Conservation (phyloP, 2,888 invertebrate genomes). For the Eupithecia pulchellata region DNA sequence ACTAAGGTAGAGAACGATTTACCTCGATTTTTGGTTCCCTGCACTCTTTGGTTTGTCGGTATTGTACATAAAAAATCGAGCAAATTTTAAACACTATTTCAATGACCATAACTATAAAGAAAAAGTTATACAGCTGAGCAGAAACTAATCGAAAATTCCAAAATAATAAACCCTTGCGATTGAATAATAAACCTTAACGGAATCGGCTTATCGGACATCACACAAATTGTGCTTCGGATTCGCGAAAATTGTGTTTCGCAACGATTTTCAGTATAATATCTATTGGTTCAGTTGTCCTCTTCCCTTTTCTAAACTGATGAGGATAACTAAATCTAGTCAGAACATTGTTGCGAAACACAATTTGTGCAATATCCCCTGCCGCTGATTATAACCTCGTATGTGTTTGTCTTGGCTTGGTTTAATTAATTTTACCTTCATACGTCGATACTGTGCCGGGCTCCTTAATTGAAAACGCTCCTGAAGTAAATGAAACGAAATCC, state of each 20-base stretch:
- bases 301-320: not conserved
- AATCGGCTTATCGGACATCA: not conserved
- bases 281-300: not conserved
- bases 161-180: no score
- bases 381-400: constrained; percentile 59
- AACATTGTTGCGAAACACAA: constrained; percentile 4
- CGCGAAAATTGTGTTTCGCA: no score
- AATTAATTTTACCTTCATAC: constrained; percentile 86
- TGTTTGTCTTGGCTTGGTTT: constrained; percentile 84
- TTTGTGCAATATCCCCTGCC: constrained; percentile 9
- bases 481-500: constrained; percentile 83
- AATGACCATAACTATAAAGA: not conserved
- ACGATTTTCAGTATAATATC: no score
- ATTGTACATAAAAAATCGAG: not conserved
- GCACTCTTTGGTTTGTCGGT: not conserved
- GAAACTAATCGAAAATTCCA: no score
- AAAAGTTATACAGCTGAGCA: not conserved
- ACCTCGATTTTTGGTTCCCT: no score
- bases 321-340: not conserved
- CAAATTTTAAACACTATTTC: not conserved
- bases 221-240: no score
- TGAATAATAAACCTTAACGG: not conserved
- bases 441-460: constrained; percentile 83
- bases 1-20: no score
- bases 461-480: constrained; percentile 85